Percentiles rank a stretch among this genome's conserved stretches.
These are phyloP conservation scores for Phymanthus crucifer DNA, from an alignment of 92 coral and sea anemone genomes.

Conservation along the genomic window DNA sequence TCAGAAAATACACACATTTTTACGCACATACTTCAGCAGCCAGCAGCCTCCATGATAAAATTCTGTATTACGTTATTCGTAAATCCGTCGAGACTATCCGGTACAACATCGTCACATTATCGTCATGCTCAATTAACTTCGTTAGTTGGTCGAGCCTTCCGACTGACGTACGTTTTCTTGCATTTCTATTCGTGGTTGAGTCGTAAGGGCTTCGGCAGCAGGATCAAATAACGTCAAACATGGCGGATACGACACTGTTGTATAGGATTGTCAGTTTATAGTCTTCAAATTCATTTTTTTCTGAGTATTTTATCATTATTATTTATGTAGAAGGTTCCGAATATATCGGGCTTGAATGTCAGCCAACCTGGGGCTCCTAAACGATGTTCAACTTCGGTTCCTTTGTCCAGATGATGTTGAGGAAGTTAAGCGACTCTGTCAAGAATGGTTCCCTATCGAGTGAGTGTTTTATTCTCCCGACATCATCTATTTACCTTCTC, in stretches of 20 bases:
- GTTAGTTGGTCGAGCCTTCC: constrained; percentile 6
- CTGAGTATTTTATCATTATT: background rate
- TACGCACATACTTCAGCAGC: background rate
- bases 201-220: constrained; percentile 11
- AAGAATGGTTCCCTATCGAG: constrained; percentile 99
- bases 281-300: constrained; percentile 13
- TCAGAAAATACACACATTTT: background rate
- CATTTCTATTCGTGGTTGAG: background rate
- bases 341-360: constrained; percentile 76
- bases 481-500: background rate
- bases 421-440: constrained; percentile 93
- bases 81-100: constrained; percentile 1
- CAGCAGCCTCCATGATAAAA: constrained; percentile 1
- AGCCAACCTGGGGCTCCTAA: constrained; percentile 91
- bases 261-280: background rate
- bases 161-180: constrained; percentile 21
- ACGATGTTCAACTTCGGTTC: constrained; percentile 93
- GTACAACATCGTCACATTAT: constrained; percentile 17
- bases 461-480: constrained; percentile 42
- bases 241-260: constrained; percentile 27
- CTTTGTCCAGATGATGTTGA: constrained; percentile 86
- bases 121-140: background rate
- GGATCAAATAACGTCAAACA: constrained; percentile 17
- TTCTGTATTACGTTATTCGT: background rate
- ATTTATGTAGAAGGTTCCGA: constrained; percentile 36